Base-by-base conservation (phyloP, 2,888 invertebrate species). In the Asteroscopus sphinx region DNA sequence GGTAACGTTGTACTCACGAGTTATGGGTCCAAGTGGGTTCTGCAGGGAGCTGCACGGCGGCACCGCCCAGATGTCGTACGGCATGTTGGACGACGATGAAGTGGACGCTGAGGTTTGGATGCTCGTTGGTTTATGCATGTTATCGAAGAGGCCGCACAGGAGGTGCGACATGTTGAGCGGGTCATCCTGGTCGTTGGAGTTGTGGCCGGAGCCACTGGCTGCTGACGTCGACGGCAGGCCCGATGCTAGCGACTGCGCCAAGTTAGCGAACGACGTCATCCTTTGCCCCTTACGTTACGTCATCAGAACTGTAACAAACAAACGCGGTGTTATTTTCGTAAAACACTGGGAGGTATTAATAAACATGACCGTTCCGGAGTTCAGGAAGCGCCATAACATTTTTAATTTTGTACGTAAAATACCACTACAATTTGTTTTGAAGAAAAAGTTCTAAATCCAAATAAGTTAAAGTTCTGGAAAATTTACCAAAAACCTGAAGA, bases 71-170 rank as follows among this genome's bases (percentile, higher is more conserved):
- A 91, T 89, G 79, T 93, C 91, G 77, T 91, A 93, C 56, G 94
- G 91, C 85, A 92, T 88, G 12, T 83, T 77, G 54, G 92, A 86
- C 53, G 89, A 86, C 55, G 91, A 82, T 47, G 92, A 86, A 40
- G 91, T 86, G 61, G 93, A 84, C 46, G 88, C 69, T 17, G 74
- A 61, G 64, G 82, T 56, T 37, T 86, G 86, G 57, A 89, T 83
- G 77, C 81, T 86, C 67, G 91, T 82, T 55, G 91, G 91, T 74
- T 90, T 92, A 79, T 92, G 92, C 92, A 92, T 93, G 83, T 93
- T 94, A 81, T 95, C 95, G 66, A 95, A 88, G 58, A 95, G 90
- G 77, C 94, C 95, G 85, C 93, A 92, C 78, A 95, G 88, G 82
- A 94, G 90, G 81, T 92, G 93, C 25, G 91, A 89, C 90, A 94